Evolutionary conservation across 1,140 invertebrate species (phyloP).

Genomic region (Caenorhabditis elegans): WBcel235 BX284603.4:6675501-6676000

Average conservation of each 20-base stretch:
- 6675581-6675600: not conserved
- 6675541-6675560: not conserved
- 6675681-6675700: not conserved
- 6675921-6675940: not conserved
- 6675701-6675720: conserved; percentile 17
- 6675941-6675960: conserved; percentile 24
- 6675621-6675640: conserved; percentile 11
- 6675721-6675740: conserved; percentile 31
- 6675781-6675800: too few relatives aligned
- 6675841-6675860: not conserved
- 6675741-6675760: conserved; percentile 18
- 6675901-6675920: not conserved
- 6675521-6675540: too few relatives aligned
- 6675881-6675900: not conserved
- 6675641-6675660: conserved; percentile 25
- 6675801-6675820: too few relatives aligned
- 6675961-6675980: not conserved
- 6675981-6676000: conserved; percentile 18
- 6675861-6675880: too few relatives aligned
- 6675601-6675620: conserved; percentile 12
- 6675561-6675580: not conserved
- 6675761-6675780: not conserved
- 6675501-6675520: too few relatives aligned
- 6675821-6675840: not conserved
- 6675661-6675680: conserved; percentile 8